These are phyloP conservation scores for Pristionchus exspectatus DNA, from an alignment of 2,888 invertebrate species.

Conservation along the genomic window DNA sequence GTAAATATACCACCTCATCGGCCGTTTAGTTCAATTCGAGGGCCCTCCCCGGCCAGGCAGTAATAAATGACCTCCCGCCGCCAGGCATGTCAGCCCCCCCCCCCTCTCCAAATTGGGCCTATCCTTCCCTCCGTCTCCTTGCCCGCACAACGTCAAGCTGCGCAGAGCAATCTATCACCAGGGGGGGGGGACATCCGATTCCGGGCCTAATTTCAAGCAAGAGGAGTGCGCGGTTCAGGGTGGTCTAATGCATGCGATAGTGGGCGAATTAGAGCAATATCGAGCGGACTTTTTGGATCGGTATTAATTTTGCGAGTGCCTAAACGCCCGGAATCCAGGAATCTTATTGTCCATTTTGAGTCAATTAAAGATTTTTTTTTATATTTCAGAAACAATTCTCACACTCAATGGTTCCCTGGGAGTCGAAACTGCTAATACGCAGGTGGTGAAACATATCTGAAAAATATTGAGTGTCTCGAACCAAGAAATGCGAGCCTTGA, in stretches of 20 bases:
- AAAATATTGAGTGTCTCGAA: too few relatives aligned
- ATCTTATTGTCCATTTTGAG: too few relatives aligned
- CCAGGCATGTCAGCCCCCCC: background rate
- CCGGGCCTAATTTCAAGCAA: background rate
- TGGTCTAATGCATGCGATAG: conserved; percentile 33
- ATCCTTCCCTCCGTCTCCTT: background rate
- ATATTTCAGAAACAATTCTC: too few relatives aligned
- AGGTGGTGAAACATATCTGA: too few relatives aligned
- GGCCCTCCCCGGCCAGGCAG: background rate
- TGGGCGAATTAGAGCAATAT: background rate
- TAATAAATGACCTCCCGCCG: conserved; percentile 26
- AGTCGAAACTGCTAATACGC: too few relatives aligned
- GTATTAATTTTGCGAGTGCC: too few relatives aligned
- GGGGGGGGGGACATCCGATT: background rate
- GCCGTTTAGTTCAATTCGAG: background rate
- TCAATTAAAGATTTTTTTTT: too few relatives aligned
- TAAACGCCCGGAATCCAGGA: too few relatives aligned
- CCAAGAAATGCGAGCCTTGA: too few relatives aligned
- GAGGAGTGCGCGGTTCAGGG: background rate
- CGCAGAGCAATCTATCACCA: conserved; percentile 31
- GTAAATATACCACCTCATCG: too few relatives aligned
- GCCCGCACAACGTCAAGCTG: conserved; percentile 4
- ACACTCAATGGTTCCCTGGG: too few relatives aligned
- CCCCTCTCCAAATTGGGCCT: conserved; percentile 6
- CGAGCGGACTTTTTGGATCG: too few relatives aligned